Conservation (phyloP, 2,797 vertebrate genomes). For the Gorsachius magnificus region DNA sequence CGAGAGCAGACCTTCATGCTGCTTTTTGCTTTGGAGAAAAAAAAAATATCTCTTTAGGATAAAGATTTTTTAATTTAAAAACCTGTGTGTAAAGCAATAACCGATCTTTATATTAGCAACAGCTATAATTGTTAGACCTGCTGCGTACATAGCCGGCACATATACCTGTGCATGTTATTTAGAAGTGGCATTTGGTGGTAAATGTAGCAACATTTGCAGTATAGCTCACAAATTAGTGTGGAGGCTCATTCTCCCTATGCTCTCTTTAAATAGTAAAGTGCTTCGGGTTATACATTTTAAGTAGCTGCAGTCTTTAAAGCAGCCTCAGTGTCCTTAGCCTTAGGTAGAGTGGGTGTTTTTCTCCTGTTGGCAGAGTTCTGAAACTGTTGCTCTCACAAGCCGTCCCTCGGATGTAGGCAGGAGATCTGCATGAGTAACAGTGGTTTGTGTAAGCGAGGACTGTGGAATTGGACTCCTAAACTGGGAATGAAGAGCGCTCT, state of each 20-base stretch:
- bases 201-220: neutral
- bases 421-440: neutral
- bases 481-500: neutral
- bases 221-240: neutral
- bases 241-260: neutral
- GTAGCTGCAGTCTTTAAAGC: neutral
- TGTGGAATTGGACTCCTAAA: neutral
- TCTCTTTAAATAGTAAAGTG: neutral
- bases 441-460: neutral
- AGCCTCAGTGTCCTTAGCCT: neutral
- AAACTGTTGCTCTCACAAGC: neutral
- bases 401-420: neutral
- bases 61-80: neutral
- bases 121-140: neutral
- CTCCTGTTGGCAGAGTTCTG: neutral
- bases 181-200: neutral
- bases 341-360: neutral
- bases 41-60: neutral
- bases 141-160: neutral
- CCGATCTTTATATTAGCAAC: neutral
- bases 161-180: neutral
- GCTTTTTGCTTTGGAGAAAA: accelerated
- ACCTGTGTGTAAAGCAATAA: neutral
- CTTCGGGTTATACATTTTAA: neutral
- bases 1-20: neutral